Base-by-base conservation (phyloP, 2,113 vertebrate species). In the Jacana jacana region DNA sequence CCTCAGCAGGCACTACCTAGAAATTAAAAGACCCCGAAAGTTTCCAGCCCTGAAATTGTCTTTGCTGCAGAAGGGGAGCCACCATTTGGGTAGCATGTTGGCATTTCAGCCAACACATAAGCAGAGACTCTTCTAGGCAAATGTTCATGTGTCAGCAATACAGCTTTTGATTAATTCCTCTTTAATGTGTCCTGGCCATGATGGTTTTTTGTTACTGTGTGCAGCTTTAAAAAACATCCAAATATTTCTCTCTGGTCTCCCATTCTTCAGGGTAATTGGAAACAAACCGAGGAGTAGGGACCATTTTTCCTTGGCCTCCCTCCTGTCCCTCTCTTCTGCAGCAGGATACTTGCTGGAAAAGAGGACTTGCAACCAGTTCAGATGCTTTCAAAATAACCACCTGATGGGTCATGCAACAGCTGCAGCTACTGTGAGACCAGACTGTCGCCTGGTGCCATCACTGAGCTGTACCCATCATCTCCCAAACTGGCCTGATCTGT, bases 331-430 rank as follows among this genome's bases (percentile, higher is more conserved):
- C 35, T 52, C 19, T 2, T 5, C 49, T 89, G n/a, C 51, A 49
- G 49, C 40, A 60, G 54, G 46, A 54, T 35, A 31, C 23, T 46
- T 77, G 54, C 37, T 61, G 79, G 44, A 88, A 79, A 80, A 31
- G 20, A 9, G 51, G 46, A 27, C n/a, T 46, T n/a, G 24, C 27
- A 16, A 35, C 28, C 77, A 61, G 17, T 19, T n/a, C 25, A n/a
- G 33, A 65, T 28, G 82, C 48, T 55, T 40, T 58, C 0, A 0
- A 27, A 65, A n/a, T 18, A 23, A 22, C 24, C 0, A 1, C 55
- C 27, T 20, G 18, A 8, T 23, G 51, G 8, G 8, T 12, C 30
- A 20, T 88, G 37, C 69, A 7, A 4, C 51, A 73, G 33, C 55
- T 70, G 25, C 57, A 27, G 49, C 31, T 58, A 46, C 48, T 55